Base-by-base conservation (phyloP, 2,888 invertebrate genomes). In the Athetis lepigone region DNA sequence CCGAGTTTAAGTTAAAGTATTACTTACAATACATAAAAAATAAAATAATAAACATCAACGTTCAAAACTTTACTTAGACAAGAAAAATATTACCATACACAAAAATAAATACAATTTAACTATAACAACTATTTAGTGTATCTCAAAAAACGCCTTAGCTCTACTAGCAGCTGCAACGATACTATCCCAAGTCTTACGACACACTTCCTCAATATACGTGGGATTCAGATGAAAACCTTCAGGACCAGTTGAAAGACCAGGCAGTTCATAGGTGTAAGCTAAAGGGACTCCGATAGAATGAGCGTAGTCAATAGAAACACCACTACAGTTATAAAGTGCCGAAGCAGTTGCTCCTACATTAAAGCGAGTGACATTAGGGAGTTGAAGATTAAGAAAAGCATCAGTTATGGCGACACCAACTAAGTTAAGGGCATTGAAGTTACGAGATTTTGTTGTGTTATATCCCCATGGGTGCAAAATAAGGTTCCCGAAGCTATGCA, bases 401-500 rank as follows among this genome's bases (percentile, higher is more conserved):
- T 90, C 80, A n/a, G 88, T 90, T 81, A 93, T 92, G 2, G 77
- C 74, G 4, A 87, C 73, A 0, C 92, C 95, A 2, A 95, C 88
- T 1, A 75, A 70, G 13, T 92, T 88, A 0, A 96, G 88, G 45
- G 86, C 86, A 0, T 91, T 85, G 6, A 90, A 92, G 55, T 96
- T 93, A 7, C 85, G 85, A 4, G 96, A 96, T 47, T 94, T 81
- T 2, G 88, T 85, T 47, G 87, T 87, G 16, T 95, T 95, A 70
- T 64, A 19, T 0, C 0, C 8, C 96, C 96, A 97, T 0, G 97
- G 96, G 81, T 97, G 96, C 2, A 97, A 84, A 27, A 97, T 86
- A 84, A 95, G 96, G 72, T 96, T 95, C 16, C 97, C 97, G 79
- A 95, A 97, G 18, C 97, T 97, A 84, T 98, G 98, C 70, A 98